These are phyloP conservation scores for Cremastinae sp. DNA, from an alignment of 2,888 invertebrate species.

Conservation along the genomic window DNA sequence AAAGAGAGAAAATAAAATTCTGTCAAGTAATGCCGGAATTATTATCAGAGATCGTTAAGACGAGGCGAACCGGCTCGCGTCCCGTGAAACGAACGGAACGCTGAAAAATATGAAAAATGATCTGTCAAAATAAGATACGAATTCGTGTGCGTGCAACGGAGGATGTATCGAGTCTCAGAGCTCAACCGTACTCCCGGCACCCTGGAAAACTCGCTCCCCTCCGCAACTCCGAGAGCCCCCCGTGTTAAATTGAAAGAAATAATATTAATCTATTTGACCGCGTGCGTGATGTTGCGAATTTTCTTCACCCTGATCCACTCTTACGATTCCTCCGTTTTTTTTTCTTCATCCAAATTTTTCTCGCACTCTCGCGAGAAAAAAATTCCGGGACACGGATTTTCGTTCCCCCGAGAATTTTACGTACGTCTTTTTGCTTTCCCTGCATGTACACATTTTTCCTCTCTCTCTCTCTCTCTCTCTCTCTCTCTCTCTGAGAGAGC, in stretches of 20 bases:
- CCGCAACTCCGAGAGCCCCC: slow-evolving; percentile 64
- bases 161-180: slow-evolving; percentile 15
- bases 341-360: slow-evolving; percentile 9
- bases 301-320: slow-evolving; percentile 15
- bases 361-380: slow-evolving; percentile 10
- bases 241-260: slow-evolving; percentile 67
- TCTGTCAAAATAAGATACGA: slow-evolving; percentile 71
- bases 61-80: slow-evolving; percentile 55
- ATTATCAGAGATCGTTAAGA: slow-evolving; percentile 68
- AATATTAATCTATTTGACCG: slow-evolving; percentile 42
- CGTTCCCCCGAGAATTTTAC: slow-evolving; percentile 52
- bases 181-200: slow-evolving; percentile 32
- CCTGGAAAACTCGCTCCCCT: slow-evolving; percentile 49
- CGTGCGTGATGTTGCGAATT: slow-evolving; percentile 66
- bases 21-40: slow-evolving; percentile 77
- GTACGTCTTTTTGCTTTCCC: slow-evolving; percentile 31
- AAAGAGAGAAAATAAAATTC: slow-evolving; percentile 64
- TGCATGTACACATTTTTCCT: too few species aligned
- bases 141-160: slow-evolving; percentile 65
- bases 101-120: slow-evolving; percentile 82
- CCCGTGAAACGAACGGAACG: slow-evolving; percentile 62
- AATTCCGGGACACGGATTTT: slow-evolving; percentile 41
- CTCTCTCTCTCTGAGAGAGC: slow-evolving; percentile 3
- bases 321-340: slow-evolving; percentile 21
- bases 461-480: slow-evolving; percentile 8